Evolutionary conservation across 2,888 invertebrate genomes (phyloP), one percentile per base, ranked within the genome.

Genomic region (Griposia aprilina): DNA sequence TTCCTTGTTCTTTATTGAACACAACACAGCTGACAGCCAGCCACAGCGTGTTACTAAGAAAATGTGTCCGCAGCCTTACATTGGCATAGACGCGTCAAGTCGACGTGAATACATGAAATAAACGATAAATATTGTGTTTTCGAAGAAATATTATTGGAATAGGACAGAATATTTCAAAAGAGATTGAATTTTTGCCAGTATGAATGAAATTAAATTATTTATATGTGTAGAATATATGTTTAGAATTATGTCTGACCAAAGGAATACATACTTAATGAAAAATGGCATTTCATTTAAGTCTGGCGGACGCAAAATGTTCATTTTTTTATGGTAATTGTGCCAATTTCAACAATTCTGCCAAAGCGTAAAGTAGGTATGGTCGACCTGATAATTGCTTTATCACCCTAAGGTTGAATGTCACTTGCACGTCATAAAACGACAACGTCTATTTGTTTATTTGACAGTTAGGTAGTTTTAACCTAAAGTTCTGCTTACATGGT

Each of bases 21-120:
- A n/a, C 26, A 15, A 73, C 41, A 26, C 8, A 68, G 8, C 23
- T 63, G 81, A 75, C 59, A 70, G 52, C 17, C 45, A 17, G 20
- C 30, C n/a, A 50, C 60, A 36, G 41, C 30, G 17, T 60, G 60
- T 66, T 66, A 2, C 59, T 23, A 41, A 62, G 30, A 30, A 63
- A 74, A 72, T 74, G 77, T 84, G 78, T 66, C 36, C 66, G 0
- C 50, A 74, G 50, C 84, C 70, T 78, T 52, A 84, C 26, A 36
- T 59, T n/a, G 50, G 7, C 70, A 59, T 4, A 76, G 55, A 78
- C 65, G 57, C 68, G 85, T 76, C 82, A 85, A 78, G 60, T 26
- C 67, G 70, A 67, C n/a, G 45, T 81, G 71, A 87, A 85, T 87
- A 81, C 66, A 78, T 81, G 73, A 76, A 82, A 82, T 74, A 74